Evolutionary conservation across 1,140 invertebrate genomes (phyloP), one percentile per base, ranked within the genome.

Genomic region (Arctopsyche grandis): DNA sequence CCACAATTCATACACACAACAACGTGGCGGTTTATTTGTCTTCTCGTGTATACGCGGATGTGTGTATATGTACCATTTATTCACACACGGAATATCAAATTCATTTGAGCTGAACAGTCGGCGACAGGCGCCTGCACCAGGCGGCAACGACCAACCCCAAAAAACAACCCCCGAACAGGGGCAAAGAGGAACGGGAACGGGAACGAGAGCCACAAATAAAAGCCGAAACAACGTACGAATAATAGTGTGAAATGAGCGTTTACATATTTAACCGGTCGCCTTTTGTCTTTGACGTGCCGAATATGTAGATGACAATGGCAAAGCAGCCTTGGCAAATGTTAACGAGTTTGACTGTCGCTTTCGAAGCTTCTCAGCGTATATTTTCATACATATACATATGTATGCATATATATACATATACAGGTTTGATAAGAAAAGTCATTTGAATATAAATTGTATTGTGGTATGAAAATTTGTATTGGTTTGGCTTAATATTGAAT

Each of bases 231-330:
- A 19, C 29, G 29, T 38, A 38, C 29, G 29, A 38, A 38, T 38
- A 38, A 38, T 38, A 38, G 29, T 38, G 29, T 71, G 79, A 77
- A 70, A 69, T 24, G 75, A 80, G 56, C 75, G 73, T 80, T 80
- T 77, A 60, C 79, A 80, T 78, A 80, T 80, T 77, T 78, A 77
- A 77, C 75, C 29, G 71, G 69, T 26, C 60, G 26, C 69, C 44
- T 21, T 38, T 77, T 78, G 69, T 52, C 79, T 77, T 78, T 78
- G 79, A 63, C 75, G 76, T 29, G 22, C 69, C 58, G 66, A 38
- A 29, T 80, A 70, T 19, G 19, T 38, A 4, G 7, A 38, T 4
- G 29, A 38, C 29, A 38, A 38, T 38, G 29, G 29, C 29, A 38
- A 38, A 38, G 77, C 24, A 10, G 21, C n/a, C 22, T n/a, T 5